phyloP scores from a whole-genome alignment of 2,888 invertebrate species.

The Dolomedes plantarius region DNA sequence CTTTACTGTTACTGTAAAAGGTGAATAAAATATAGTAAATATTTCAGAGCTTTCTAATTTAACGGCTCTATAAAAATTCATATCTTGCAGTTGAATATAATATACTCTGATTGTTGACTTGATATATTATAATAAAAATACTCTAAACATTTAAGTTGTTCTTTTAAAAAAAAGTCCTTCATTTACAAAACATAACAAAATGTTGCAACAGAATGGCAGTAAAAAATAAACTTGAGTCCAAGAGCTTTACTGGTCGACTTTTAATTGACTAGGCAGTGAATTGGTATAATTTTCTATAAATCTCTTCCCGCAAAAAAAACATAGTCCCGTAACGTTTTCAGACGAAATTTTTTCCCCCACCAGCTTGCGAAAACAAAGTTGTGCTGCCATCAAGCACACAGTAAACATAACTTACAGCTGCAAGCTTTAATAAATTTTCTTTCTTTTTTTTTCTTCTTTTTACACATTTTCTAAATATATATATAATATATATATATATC shows the following conservation, averaged over 20 bases:
- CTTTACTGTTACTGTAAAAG: not conserved
- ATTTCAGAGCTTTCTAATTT: not conserved
- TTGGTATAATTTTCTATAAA: constrained; percentile 46
- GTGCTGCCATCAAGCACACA: constrained; percentile 42
- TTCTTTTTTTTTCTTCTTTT: constrained; percentile 31
- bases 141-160: not conserved
- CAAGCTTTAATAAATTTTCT: constrained; percentile 52
- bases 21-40: not conserved
- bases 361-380: not conserved
- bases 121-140: constrained; percentile 14
- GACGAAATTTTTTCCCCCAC: not conserved
- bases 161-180: constrained; percentile 4
- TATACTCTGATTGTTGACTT: constrained; percentile 16
- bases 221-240: constrained; percentile 39
- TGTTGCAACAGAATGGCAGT: constrained; percentile 51
- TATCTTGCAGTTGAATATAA: not conserved
- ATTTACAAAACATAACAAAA: constrained; percentile 48
- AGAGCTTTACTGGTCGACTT: constrained; percentile 63
- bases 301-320: not conserved
- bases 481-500: constrained; percentile 59
- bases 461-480: constrained; percentile 27
- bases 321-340: not conserved
- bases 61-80: not conserved
- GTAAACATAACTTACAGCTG: constrained; percentile 60
- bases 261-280: constrained; percentile 69